A percentile compares a stretch with the other conserved stretches of the same genome.
phyloP scores from a whole-genome alignment of 2,888 invertebrate species.

The Microctonus hyperodae region DNA sequence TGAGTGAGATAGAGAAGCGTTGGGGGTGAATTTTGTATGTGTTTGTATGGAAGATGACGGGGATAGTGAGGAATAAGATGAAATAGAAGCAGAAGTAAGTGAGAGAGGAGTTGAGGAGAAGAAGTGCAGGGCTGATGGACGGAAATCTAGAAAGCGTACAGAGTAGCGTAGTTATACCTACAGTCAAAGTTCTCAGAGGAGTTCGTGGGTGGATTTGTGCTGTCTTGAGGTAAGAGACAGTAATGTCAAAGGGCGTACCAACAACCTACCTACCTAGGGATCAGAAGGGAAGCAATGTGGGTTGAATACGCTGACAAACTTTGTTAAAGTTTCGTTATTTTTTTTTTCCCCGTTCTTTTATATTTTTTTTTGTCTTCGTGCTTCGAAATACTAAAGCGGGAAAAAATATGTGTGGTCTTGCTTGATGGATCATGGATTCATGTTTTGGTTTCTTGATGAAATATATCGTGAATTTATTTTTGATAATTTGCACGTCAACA shows the following conservation, averaged over 20 bases:
- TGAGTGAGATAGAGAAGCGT: no score
- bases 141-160: constrained; percentile 7
- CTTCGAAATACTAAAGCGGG: constrained; percentile 12
- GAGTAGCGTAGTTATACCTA: neutral
- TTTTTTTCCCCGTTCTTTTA: neutral
- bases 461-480: neutral
- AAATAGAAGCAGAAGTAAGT: constrained; percentile 11
- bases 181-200: constrained; percentile 1
- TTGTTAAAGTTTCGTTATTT: constrained; percentile 22
- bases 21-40: no score
- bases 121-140: neutral
- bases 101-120: neutral
- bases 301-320: constrained; percentile 19
- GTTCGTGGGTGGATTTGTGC: constrained; percentile 9
- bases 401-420: neutral
- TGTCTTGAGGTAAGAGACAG: constrained; percentile 2
- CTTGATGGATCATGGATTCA: neutral
- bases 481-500: neutral
- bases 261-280: neutral
- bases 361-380: constrained; percentile 7
- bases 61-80: neutral
- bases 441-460: neutral
- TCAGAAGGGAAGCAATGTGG: neutral
- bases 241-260: neutral
- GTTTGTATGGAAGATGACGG: neutral